Evolutionary conservation across 1,140 invertebrate species (phyloP).

Genomic region (Sminthurides bifidus): DNA sequence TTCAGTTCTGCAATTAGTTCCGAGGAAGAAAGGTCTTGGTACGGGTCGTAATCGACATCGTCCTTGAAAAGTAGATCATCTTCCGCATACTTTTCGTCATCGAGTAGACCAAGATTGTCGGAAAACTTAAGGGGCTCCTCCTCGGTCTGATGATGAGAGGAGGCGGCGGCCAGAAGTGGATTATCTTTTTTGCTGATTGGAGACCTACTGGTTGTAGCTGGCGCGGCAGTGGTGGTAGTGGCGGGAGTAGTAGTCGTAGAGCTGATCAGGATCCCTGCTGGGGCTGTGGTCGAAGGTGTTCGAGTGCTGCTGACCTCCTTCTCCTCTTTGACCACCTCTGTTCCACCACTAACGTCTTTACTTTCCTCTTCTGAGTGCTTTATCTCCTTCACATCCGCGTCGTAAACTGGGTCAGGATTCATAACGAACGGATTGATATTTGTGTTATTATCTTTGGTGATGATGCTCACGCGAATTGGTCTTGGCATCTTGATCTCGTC

Average conservation of each 20-base stretch:
- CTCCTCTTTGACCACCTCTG: not conserved
- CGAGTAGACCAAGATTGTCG: too few relatives aligned
- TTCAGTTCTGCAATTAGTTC: constrained; percentile 29
- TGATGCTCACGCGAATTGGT: constrained; percentile 28
- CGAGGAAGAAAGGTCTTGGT: constrained; percentile 13
- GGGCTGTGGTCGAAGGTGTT: not conserved
- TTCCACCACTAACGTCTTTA: not conserved
- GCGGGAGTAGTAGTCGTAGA: not conserved
- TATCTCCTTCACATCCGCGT: not conserved
- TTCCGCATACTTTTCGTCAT: not conserved
- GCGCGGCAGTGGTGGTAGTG: constrained; percentile 1
- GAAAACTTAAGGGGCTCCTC: not conserved
- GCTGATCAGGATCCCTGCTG: not conserved
- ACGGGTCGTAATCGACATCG: constrained; percentile 6
- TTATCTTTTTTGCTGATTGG: not conserved
- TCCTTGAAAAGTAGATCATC: constrained; percentile 2
- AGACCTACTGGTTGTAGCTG: not conserved
- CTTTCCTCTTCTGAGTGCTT: not conserved
- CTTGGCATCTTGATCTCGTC: constrained; percentile 10
- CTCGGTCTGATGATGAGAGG: not conserved
- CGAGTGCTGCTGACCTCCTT: not conserved
- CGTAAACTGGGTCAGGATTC: not conserved
- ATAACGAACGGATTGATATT: not conserved
- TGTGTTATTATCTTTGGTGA: constrained; percentile 20
- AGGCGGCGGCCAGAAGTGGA: not conserved